Percentiles rank a stretch among this genome's conserved stretches.
These are phyloP conservation scores for Pogonophryne albipinna DNA, from an alignment of 2,797 vertebrate genomes.

Conservation along the genomic window DNA sequence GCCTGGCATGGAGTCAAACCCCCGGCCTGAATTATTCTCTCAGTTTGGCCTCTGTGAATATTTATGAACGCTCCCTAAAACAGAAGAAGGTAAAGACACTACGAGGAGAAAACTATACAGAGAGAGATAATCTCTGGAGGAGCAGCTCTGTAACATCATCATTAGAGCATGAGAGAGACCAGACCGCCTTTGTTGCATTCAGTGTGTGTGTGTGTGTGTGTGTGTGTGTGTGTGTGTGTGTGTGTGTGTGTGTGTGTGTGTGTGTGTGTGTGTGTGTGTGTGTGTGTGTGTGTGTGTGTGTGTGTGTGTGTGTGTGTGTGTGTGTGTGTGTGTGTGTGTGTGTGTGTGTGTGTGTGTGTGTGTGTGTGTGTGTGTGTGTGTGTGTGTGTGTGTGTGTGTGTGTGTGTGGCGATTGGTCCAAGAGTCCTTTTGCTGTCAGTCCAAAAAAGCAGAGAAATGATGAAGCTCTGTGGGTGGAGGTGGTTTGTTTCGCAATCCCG, in stretches of 20 bases:
- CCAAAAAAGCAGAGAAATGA: slow-evolving; percentile 57
- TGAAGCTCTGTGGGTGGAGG: slow-evolving; percentile 44
- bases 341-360: not conserved
- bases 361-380: slow-evolving; percentile 12
- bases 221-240: no score
- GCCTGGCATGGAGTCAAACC: no score
- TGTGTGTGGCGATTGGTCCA: slow-evolving; percentile 62
- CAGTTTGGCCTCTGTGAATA: no score
- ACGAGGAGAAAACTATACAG: not conserved
- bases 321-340: no score
- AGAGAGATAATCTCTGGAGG: slow-evolving; percentile 29
- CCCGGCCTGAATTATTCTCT: no score
- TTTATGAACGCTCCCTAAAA: no score
- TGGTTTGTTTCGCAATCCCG: slow-evolving; percentile 55
- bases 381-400: no score
- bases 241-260: not conserved
- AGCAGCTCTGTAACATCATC: slow-evolving; percentile 63
- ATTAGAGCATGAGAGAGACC: slow-evolving; percentile 75
- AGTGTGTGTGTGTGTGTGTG: slow-evolving; percentile 29
- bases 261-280: no score
- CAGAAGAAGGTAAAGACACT: not conserved
- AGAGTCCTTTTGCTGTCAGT: slow-evolving; percentile 59
- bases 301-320: slow-evolving; percentile 46
- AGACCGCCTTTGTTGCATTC: slow-evolving; percentile 41
- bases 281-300: slow-evolving; percentile 1